Evolutionary conservation across 1,140 invertebrate species (phyloP).

Genomic region (Drosophila serrata): DNA sequence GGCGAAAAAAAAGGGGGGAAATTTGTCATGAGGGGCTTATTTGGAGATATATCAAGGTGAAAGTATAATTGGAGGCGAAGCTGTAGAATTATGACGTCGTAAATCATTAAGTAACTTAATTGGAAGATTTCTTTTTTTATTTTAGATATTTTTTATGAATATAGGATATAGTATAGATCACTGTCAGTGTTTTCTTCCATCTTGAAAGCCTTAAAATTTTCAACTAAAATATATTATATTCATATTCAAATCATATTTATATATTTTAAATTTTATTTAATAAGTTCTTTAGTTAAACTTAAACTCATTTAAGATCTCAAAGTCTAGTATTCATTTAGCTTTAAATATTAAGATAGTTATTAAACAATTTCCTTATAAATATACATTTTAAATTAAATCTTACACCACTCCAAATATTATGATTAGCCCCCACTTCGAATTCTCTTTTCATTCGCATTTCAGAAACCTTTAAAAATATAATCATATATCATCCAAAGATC

Average conservation of each 20-base stretch:
- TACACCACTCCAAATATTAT: background rate
- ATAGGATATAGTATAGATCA: too few relatives aligned
- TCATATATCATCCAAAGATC: constrained; percentile 59
- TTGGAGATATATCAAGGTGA: constrained; percentile 21
- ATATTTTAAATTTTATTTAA: too few relatives aligned
- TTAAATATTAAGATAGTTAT: background rate
- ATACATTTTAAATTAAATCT: background rate
- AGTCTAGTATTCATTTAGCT: too few relatives aligned
- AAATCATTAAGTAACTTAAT: background rate
- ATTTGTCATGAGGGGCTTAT: constrained; percentile 35
- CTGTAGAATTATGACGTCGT: background rate
- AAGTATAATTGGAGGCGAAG: constrained; percentile 10
- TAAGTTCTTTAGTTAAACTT: too few relatives aligned
- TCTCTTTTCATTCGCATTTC: background rate
- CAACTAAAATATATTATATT: too few relatives aligned
- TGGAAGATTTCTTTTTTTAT: background rate
- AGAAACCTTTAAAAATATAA: constrained; percentile 13
- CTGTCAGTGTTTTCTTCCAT: too few relatives aligned
- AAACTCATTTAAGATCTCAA: too few relatives aligned
- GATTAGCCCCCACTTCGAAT: background rate
- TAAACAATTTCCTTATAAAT: background rate
- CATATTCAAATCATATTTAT: too few relatives aligned
- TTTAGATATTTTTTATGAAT: background rate
- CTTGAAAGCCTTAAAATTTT: too few relatives aligned
- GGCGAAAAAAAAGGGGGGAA: background rate